Conservation (phyloP, 2,888 invertebrate species). For the Apotomis capreana region DNA sequence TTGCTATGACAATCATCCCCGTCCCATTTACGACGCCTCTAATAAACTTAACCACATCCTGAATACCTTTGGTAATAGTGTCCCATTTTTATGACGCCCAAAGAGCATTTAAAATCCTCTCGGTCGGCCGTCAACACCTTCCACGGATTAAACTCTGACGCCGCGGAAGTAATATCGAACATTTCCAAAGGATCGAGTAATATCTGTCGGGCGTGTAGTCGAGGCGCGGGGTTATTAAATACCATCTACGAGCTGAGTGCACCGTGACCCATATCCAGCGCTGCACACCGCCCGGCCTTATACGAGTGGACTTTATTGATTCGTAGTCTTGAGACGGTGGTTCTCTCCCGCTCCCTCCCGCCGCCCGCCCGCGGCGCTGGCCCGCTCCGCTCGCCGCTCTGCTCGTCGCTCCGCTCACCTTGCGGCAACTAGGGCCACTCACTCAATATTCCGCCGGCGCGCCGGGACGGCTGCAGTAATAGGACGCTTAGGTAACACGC, state of each 20-base stretch:
- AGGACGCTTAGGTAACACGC: conserved; percentile 67
- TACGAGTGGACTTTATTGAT: conserved; percentile 84
- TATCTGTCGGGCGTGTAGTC: conserved; percentile 66
- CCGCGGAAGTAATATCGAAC: conserved; percentile 43
- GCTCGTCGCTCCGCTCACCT: conserved; percentile 25
- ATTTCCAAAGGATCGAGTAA: conserved; percentile 59
- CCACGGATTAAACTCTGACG: conserved; percentile 53
- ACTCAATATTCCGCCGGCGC: conserved; percentile 78
- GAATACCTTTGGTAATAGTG: conserved; percentile 23
- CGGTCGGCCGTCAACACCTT: conserved; percentile 53
- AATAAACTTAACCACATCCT: conserved; percentile 32
- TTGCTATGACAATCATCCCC: conserved; percentile 64
- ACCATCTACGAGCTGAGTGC: conserved; percentile 73
- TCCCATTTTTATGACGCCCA: conserved; percentile 50
- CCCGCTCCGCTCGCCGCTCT: conserved; percentile 27
- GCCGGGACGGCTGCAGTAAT: conserved; percentile 71
- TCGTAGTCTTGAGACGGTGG: conserved; percentile 82
- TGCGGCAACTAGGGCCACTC: conserved; percentile 65
- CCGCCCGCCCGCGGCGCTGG: conserved; percentile 35
- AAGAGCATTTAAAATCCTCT: conserved; percentile 39
- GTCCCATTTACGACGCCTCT: conserved; percentile 51
- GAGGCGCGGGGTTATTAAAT: conserved; percentile 73
- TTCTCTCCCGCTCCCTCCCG: conserved; percentile 67
- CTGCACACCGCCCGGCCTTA: conserved; percentile 78
- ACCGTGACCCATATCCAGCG: conserved; percentile 79